A percentile compares a stretch with the other conserved stretches of the same genome.
Evolutionary conservation across 2,888 invertebrate genomes (phyloP).

Genomic region (Antitype chi): DNA sequence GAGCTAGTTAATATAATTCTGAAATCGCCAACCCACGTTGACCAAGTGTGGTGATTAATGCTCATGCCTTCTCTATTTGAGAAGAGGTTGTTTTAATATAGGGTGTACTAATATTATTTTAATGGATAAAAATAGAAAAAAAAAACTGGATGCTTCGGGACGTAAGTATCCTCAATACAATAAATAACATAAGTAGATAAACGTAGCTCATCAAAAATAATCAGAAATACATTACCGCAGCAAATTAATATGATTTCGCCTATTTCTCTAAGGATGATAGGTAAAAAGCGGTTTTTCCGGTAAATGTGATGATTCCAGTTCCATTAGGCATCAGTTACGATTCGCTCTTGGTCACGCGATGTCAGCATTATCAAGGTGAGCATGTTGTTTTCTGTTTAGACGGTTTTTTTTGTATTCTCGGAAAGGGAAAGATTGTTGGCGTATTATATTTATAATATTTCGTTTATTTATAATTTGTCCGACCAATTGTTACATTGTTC

Average conservation of each 20-base stretch:
- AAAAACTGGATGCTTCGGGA: background rate
- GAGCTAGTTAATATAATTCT: too few relatives aligned
- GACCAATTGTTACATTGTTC: background rate
- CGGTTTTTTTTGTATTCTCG: conserved; percentile 44
- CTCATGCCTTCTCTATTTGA: too few relatives aligned
- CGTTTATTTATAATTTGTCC: background rate
- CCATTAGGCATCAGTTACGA: conserved; percentile 89
- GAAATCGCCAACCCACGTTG: too few relatives aligned
- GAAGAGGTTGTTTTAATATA: too few relatives aligned
- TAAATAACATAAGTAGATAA: conserved; percentile 19
- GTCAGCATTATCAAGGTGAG: conserved; percentile 83
- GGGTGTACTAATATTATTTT: too few relatives aligned
- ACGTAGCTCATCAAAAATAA: conserved; percentile 64
- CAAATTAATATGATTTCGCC: conserved; percentile 79
- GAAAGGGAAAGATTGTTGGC: conserved; percentile 38
- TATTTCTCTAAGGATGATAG: conserved; percentile 83
- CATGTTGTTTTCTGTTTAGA: conserved; percentile 73
- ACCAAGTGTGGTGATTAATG: too few relatives aligned
- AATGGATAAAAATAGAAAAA: too few relatives aligned
- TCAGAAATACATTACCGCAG: conserved; percentile 81
- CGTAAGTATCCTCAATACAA: conserved; percentile 3
- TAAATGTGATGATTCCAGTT: conserved; percentile 87
- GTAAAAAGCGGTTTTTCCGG: conserved; percentile 83
- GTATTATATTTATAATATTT: conserved; percentile 29
- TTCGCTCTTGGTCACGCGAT: conserved; percentile 88